Base-by-base conservation (phyloP, 2,113 vertebrate genomes). In the Ceyx margarethae region DNA sequence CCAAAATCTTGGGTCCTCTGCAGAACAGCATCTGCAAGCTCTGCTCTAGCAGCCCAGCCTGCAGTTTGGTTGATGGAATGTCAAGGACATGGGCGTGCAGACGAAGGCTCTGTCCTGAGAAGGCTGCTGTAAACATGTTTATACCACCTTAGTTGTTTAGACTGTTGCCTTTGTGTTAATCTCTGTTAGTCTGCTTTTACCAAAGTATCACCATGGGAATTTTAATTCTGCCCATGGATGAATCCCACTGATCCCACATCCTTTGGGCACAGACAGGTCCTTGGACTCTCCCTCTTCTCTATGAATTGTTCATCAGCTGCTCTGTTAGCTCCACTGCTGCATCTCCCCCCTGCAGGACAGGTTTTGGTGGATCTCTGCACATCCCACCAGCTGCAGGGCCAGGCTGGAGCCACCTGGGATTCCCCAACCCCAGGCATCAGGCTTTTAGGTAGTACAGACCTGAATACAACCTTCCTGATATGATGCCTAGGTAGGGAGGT, bases 1-100 rank as follows among this genome's bases (percentile, higher is more conserved):
- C 1, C 2, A 46, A 20, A 1, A 0, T 33, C 37, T 7, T 4
- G 9, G 21, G 45, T 60, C 21, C 29, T 58, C 43, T 25, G 22
- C 60, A 46, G 48, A 4, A 2, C 2, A 0, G 3, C 2, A 0
- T 0, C 0, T n/a, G 13, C n/a, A 23, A 51, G 37, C 35, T 56
- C 62, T 80, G 48, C 60, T 28, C 54, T 35, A 8, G 22, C 45
- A 72, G 13, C 40, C 26, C 12, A 33, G 40, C 1, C 0, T 46
- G 43, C 16, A 15, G 29, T 69, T 48, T 1, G 1, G 25, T 5
- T 54, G 50, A 42, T 2, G 50, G 45, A 22, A 15, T 13, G 66
- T 42, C 48, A 54, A 35, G 57, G 53, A 69, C 16, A 25, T 6
- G 33, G 45, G 33, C 18, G 37, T 42, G 37, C 8, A 22, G 42